Evolutionary conservation across 2,888 invertebrate genomes (phyloP).

Genomic region (Prosapia bicincta): DNA sequence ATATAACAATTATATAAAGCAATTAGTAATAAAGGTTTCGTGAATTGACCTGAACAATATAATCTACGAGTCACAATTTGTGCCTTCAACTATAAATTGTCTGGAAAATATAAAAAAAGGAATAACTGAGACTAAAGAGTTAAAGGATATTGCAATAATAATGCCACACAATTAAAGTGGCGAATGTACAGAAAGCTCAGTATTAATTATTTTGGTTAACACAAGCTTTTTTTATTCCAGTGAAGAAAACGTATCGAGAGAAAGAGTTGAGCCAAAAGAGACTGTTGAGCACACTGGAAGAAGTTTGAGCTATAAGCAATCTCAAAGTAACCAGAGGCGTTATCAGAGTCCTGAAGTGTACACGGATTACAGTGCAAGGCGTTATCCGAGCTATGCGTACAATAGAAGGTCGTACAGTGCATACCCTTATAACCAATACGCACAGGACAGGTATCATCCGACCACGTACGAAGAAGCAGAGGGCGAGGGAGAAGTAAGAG

Average conservation of each 20-base stretch:
- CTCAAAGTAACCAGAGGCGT: not conserved
- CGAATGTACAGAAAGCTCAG: too few relatives aligned
- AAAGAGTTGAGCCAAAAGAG: not conserved
- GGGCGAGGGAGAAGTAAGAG: conserved; percentile 6
- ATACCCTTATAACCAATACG: not conserved
- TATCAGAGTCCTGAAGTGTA: not conserved
- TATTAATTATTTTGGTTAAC: not conserved
- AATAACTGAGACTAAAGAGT: too few relatives aligned
- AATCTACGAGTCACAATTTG: too few relatives aligned
- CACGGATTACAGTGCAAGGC: not conserved
- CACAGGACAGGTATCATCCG: conserved; percentile 11
- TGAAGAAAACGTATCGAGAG: not conserved
- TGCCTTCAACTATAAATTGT: too few relatives aligned
- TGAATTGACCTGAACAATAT: too few relatives aligned
- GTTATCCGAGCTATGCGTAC: not conserved
- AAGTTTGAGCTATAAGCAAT: not conserved
- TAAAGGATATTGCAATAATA: too few relatives aligned
- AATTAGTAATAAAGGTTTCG: too few relatives aligned
- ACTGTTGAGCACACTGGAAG: not conserved
- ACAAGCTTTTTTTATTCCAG: not conserved
- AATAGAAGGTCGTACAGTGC: not conserved
- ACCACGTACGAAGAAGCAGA: conserved; percentile 12
- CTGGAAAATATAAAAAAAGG: too few relatives aligned
- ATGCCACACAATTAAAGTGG: too few relatives aligned
- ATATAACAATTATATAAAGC: too few relatives aligned